A percentile compares a stretch with the other conserved stretches of the same genome.
Evolutionary conservation across 2,113 vertebrate species (phyloP).

Genomic region (Eupsittula cactorum): DNA sequence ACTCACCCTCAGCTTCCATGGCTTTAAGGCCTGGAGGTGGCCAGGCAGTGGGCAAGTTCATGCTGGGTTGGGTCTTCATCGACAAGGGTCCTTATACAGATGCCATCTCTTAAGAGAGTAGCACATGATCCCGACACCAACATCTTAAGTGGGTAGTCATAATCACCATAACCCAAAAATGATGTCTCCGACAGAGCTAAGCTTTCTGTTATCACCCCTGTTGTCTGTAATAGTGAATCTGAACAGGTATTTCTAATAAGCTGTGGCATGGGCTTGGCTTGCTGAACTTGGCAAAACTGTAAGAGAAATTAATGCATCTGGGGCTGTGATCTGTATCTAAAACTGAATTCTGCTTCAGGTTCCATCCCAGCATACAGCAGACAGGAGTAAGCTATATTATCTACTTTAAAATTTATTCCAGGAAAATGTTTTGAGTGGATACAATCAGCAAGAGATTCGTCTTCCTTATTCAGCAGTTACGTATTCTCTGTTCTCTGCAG

Average conservation of each 20-base stretch:
- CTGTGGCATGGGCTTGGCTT: neutral
- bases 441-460: neutral
- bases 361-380: neutral
- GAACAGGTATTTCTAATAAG: neutral
- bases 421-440: slow-evolving; percentile 18
- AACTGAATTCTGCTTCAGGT: neutral
- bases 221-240: neutral
- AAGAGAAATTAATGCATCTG: neutral
- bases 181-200: neutral
- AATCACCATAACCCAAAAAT: neutral
- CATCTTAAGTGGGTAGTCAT: neutral
- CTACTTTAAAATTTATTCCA: slow-evolving; percentile 10
- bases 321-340: neutral
- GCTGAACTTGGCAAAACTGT: neutral
- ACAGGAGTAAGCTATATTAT: neutral
- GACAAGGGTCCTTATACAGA: neutral
- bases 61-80: neutral
- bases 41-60: neutral
- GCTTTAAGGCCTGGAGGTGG: neutral
- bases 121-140: neutral
- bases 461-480: slow-evolving; percentile 58
- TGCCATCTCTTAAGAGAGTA: neutral
- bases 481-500: slow-evolving; percentile 27
- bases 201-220: neutral
- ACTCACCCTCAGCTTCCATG: neutral